Conservation (phyloP, 2,888 invertebrate species). For the Rhaphigaster nebulosa region DNA sequence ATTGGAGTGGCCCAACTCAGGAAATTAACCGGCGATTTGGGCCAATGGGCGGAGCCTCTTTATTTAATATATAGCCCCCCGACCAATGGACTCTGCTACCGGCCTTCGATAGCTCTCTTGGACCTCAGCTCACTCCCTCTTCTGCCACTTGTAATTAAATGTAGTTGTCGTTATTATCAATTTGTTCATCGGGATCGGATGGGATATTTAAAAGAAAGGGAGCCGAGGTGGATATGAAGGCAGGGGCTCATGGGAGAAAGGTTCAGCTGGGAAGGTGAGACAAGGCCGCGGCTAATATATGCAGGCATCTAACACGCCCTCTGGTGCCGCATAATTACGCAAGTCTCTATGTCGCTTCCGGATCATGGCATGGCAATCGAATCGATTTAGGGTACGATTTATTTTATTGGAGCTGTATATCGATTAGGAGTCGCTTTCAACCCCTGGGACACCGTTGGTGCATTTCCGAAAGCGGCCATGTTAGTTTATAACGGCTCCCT, state of each 20-base stretch:
- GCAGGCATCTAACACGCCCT: slow-evolving; percentile 56
- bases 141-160: background rate
- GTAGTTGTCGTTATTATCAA: background rate
- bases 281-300: slow-evolving; percentile 53
- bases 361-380: background rate
- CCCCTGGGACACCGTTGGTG: background rate
- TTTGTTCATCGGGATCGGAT: background rate
- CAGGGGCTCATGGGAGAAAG: background rate
- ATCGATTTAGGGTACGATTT: background rate
- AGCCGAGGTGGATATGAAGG: background rate
- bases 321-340: slow-evolving; percentile 33
- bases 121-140: background rate
- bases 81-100: background rate
- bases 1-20: background rate
- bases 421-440: background rate
- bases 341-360: slow-evolving; percentile 26
- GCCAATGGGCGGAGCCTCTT: slow-evolving; percentile 43
- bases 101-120: background rate
- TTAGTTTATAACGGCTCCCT: background rate
- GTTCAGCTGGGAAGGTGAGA: slow-evolving; percentile 43
- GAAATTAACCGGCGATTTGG: slow-evolving; percentile 40
- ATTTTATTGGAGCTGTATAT: background rate
- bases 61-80: slow-evolving; percentile 24
- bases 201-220: background rate
- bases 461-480: background rate